Evolutionary conservation across 2,888 invertebrate species (phyloP).

Genomic region (Rotaria socialis): DNA sequence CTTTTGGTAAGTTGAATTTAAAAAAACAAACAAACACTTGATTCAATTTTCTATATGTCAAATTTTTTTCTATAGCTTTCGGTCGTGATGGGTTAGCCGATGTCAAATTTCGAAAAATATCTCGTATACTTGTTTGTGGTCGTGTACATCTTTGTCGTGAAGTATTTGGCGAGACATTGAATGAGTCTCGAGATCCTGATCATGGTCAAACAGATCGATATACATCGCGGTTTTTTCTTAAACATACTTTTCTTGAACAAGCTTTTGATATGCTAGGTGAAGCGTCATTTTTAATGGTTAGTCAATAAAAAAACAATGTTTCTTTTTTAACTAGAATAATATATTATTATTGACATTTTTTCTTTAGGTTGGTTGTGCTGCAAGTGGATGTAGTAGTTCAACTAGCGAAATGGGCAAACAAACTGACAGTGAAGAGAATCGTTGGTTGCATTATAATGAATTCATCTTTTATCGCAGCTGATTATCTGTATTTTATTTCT

Average conservation of each 20-base stretch:
- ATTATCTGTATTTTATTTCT: neutral
- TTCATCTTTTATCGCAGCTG: conserved; percentile 78
- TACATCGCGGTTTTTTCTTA: conserved; percentile 92
- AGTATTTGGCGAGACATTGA: conserved; percentile 89
- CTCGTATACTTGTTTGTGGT: conserved; percentile 89
- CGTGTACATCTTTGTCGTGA: conserved; percentile 82
- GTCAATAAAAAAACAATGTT: too few species aligned
- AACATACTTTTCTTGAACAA: conserved; percentile 87
- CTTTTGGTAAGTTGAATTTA: conserved; percentile 62
- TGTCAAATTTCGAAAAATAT: conserved; percentile 94
- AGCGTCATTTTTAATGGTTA: conserved; percentile 53
- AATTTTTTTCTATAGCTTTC: conserved; percentile 47
- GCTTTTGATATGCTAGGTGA: conserved; percentile 61
- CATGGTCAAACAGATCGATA: conserved; percentile 83
- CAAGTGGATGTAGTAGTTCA: conserved; percentile 57
- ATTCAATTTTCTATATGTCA: neutral
- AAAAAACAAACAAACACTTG: neutral
- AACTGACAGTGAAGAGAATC: conserved; percentile 92
- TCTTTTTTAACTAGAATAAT: too few species aligned
- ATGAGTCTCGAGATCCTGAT: conserved; percentile 95
- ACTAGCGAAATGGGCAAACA: conserved; percentile 55
- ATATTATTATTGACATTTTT: conserved; percentile 48
- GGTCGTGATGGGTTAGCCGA: conserved; percentile 95
- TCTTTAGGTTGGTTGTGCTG: conserved; percentile 66
- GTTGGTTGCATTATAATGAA: conserved; percentile 99